Base-by-base conservation (phyloP, 1,140 invertebrate genomes). In the Drosophila guanche region DNA sequence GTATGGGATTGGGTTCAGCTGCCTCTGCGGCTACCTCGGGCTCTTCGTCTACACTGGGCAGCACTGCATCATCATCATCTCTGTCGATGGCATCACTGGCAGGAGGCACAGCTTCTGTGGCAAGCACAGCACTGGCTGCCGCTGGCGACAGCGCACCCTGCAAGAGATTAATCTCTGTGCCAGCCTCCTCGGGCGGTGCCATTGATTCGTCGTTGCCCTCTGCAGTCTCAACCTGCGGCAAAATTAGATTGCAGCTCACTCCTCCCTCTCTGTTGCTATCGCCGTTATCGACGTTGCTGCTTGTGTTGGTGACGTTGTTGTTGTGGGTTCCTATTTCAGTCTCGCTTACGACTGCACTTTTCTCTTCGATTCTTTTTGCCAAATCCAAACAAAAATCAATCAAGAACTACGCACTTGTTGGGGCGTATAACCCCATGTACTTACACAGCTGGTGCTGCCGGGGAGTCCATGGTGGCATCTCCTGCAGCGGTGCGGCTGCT, bases 321-420 rank as follows among this genome's bases (percentile, higher is more conserved):
- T 46, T 23, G 22, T 22, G 12, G 53, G 23, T 41, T 48, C n/a
- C 41, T 45, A 51, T 42, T 37, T 52, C 23, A 10, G 40, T 20
- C 22, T 50, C 33, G 23, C 33, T 27, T 22, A 46, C 33, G 22
- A n/a, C 22, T 22, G 12, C 63, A 37, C 25, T 48, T 37, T 51
- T 50, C 12, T 50, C 46, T 29, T 45, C 65, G 45, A 65, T 70
- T 42, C 4, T 3, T 43, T 33, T 7, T 20, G 6, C 8, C 5
- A n/a, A 42, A 37, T 8, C n/a, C 0, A 16, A 42, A 1, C 5
- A 46, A 70, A 70, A 58, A 70, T 70, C 67, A 70, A 70, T 70
- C 45, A 59, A 70, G 47, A 37, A 4, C 33, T 37, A 37, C 33
- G 33, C 33, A 12, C 10, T 12, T 4, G 10, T 12, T 37, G 33